Conservation (phyloP, 2,113 vertebrate genomes). For the Thinocorus orbignyianus region DNA sequence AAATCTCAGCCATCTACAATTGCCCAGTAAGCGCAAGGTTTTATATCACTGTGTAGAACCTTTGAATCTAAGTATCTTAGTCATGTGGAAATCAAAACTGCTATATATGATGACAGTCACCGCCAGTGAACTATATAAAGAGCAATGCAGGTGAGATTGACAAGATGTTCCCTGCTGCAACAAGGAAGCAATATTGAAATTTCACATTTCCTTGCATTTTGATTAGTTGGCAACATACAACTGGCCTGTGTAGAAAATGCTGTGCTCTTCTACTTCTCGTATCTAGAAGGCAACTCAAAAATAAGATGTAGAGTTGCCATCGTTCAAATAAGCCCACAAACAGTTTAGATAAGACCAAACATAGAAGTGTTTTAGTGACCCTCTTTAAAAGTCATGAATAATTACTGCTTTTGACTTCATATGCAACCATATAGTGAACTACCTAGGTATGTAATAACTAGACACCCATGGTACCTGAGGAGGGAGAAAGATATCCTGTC, state of each 20-base stretch:
- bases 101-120: neutral
- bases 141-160: neutral
- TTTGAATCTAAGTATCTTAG: neutral
- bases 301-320: neutral
- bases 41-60: neutral
- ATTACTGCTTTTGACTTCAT: neutral
- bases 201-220: constrained; percentile 3
- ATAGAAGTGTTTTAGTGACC: neutral
- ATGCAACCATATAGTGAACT: neutral
- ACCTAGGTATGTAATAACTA: neutral
- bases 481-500: rapidly evolving
- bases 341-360: neutral
- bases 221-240: neutral
- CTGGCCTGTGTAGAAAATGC: neutral
- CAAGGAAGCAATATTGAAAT: neutral
- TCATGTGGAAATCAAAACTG: neutral
- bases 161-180: neutral
- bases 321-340: neutral
- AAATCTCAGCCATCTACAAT: neutral
- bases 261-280: neutral
- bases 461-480: rapidly evolving
- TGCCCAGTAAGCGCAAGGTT: neutral
- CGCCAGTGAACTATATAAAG: neutral
- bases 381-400: neutral
- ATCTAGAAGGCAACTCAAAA: neutral